Evolutionary conservation across 1,140 invertebrate species (phyloP).

Genomic region (Lethocerus indicus): DNA sequence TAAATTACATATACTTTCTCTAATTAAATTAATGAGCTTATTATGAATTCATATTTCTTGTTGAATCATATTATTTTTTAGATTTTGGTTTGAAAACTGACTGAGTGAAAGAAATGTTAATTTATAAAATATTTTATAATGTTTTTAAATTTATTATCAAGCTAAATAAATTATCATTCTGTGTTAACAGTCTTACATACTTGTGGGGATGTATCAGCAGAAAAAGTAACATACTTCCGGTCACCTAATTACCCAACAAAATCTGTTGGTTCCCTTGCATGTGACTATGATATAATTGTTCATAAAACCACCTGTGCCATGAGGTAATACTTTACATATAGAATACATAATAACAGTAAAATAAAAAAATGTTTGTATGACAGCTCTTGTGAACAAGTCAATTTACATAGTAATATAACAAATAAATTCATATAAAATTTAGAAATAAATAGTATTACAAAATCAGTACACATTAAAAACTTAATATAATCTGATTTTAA

Average conservation of each 20-base stretch:
- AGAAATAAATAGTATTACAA: not conserved
- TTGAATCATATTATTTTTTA: too few species aligned
- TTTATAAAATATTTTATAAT: not conserved
- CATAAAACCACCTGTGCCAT: constrained; percentile 22
- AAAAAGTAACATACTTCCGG: constrained; percentile 21
- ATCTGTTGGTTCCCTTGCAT: constrained; percentile 22
- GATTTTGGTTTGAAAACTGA: not conserved
- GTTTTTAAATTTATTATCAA: not conserved
- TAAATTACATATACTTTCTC: not conserved
- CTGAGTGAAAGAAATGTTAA: not conserved
- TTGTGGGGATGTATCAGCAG: constrained; percentile 21
- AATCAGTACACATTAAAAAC: not conserved
- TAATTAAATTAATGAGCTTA: not conserved
- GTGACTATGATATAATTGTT: constrained; percentile 23
- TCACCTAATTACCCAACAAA: constrained; percentile 22
- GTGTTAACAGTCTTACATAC: constrained; percentile 20
- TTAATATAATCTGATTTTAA: not conserved
- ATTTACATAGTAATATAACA: not conserved
- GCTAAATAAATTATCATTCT: not conserved
- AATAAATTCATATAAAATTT: not conserved
- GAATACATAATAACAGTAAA: too few species aligned
- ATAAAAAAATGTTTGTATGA: too few species aligned
- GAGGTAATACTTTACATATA: constrained; percentile 17
- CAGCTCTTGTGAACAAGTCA: not conserved
- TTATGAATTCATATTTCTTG: not conserved